Base-by-base conservation (phyloP, 2,888 invertebrate genomes). In the Scelioninae gen. 1 region DNA sequence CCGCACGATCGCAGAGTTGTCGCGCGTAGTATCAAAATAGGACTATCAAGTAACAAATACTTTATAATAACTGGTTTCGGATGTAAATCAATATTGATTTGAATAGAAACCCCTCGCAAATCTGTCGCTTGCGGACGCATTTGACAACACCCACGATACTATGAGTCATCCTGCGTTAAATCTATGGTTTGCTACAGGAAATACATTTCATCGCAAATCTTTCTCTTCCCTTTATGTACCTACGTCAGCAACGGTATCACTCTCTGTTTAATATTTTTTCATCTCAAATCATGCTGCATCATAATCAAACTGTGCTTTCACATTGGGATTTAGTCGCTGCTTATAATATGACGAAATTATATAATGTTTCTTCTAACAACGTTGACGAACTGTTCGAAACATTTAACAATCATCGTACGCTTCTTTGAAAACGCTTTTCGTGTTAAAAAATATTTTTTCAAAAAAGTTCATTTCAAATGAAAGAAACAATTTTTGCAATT, bases 111-210 rank as follows among this genome's bases (percentile, higher is more conserved):
- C 80, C 72, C 72, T 83, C 63, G 77, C 71, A 69, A 74, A 80
- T 68, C 66, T 51, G 63, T 51, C 78, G 74, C 56, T 75, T 68
- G 63, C 51, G 60, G 82, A 85, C 79, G 84, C 84, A 85, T 87
- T 85, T 85, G 81, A 84, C 80, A 84, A 87, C 85, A 84, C 88
- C 88, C 86, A 88, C 88, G 87, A 85, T 77, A 58, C 53, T 40
- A 49, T 83, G 83, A 83, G 60, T 83, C 83, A 83, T 83, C 72
- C 62, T 49, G 43, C 72, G 68, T 72, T 66, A 69, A 53, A 9
- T 29, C 45, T 34, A 49, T 45, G 58, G 53, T 9, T 45, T 60
- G 34, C 34, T 71, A 58, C 63, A 75, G 82, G 78, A 82, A 78
- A 56, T 82, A 78, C 74, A 51, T 74, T 82, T 82, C 69, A 66